Evolutionary conservation across 2,113 vertebrate genomes (phyloP).

Genomic region (Tachysurus vachellii): DNA sequence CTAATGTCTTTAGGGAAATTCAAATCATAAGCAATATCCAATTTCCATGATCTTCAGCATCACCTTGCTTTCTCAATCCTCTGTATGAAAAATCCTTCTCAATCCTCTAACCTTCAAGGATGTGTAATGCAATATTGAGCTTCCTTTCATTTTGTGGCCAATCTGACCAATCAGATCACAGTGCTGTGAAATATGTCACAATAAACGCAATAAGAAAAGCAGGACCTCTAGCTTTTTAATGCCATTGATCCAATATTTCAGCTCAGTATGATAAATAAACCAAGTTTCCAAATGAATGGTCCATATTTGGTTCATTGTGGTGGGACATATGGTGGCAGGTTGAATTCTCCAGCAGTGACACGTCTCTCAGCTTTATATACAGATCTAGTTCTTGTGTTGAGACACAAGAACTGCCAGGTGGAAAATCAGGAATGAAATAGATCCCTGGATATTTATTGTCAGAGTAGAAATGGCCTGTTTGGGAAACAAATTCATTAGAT

Average conservation of each 20-base stretch:
- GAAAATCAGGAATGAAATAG: conserved; percentile 13
- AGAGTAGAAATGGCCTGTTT: conserved; percentile 20
- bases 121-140: conserved; percentile 33
- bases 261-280: conserved; percentile 22
- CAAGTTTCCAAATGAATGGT: conserved; percentile 2
- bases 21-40: background rate
- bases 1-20: background rate
- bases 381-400: background rate
- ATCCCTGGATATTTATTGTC: conserved; percentile 21
- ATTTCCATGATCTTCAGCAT: background rate
- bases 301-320: background rate
- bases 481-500: background rate
- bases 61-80: background rate
- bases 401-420: conserved; percentile 10
- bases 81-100: background rate
- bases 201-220: conserved; percentile 35
- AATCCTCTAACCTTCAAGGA: conserved; percentile 21
- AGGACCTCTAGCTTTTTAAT: conserved; percentile 21
- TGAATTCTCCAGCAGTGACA: background rate
- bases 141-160: conserved; percentile 25
- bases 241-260: background rate
- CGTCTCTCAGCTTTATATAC: background rate
- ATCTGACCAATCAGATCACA: conserved; percentile 29
- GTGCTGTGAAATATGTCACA: conserved; percentile 44
- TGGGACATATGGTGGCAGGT: background rate